A percentile compares a stretch with the other conserved stretches of the same genome.
Conservation (phyloP, 2,113 vertebrate species). For the Vulpes ferrilata region DNA sequence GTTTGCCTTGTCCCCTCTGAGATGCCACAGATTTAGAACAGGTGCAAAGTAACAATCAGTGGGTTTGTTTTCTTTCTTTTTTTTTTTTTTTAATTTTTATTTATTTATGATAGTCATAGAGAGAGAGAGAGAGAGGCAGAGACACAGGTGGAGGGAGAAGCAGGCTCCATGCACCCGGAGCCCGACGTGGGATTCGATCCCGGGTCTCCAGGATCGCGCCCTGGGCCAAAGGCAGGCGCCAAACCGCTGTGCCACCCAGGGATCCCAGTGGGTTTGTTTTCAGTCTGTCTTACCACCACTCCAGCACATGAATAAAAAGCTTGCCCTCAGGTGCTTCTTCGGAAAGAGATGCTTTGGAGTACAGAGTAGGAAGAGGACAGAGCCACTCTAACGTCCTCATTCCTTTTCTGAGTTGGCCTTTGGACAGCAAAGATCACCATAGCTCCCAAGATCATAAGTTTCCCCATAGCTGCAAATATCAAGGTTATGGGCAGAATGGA, state of each 20-base stretch:
- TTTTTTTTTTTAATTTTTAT: no score
- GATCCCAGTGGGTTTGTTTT: background rate
- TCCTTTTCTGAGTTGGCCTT: constrained; percentile 19
- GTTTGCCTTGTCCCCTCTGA: background rate
- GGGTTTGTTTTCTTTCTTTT: background rate
- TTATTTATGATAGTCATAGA: no score
- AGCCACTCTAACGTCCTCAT: background rate
- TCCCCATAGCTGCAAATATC: background rate
- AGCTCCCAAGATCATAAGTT: constrained; percentile 7
- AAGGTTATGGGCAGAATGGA: background rate
- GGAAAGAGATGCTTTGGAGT: background rate
- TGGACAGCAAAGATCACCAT: background rate
- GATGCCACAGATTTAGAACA: background rate
- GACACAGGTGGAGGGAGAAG: no score
- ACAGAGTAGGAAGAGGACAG: background rate
- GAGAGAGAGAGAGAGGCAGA: no score
- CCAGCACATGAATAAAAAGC: background rate
- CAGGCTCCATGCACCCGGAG: no score
- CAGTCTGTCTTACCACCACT: background rate
- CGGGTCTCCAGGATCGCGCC: no score
- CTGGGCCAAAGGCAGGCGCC: no score
- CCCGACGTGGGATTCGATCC: no score
- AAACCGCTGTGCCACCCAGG: no score
- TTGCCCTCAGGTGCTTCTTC: background rate
- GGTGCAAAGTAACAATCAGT: background rate